Evolutionary conservation across 2,797 vertebrate genomes (phyloP).

Genomic region (Orientallactaga sibirica): DNA sequence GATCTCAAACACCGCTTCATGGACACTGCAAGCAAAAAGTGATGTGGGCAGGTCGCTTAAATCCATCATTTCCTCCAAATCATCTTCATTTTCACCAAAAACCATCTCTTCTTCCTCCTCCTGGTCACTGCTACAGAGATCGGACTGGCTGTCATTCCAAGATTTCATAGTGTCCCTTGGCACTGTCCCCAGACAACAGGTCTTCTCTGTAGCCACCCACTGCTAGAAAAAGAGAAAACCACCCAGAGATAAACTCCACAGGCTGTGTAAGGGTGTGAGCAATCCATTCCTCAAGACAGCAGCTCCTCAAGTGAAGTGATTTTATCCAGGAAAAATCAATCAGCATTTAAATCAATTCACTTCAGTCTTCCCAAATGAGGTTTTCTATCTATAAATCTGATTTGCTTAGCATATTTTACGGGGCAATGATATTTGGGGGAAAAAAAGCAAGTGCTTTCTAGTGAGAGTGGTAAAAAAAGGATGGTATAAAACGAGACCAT

Average conservation of each 20-base stretch:
- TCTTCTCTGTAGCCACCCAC: slow-evolving; percentile 57
- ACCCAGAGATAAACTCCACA: not conserved
- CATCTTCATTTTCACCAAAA: slow-evolving; percentile 93
- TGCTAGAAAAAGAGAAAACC: slow-evolving; percentile 22
- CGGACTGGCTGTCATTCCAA: slow-evolving; percentile 93
- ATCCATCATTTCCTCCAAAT: slow-evolving; percentile 96
- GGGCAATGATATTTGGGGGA: not conserved
- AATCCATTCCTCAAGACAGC: not conserved
- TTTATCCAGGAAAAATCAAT: slow-evolving; percentile 50
- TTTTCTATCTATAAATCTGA: slow-evolving; percentile 22
- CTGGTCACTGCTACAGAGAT: slow-evolving; percentile 95
- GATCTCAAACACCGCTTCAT: slow-evolving; percentile 93
- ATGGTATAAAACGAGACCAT: not conserved
- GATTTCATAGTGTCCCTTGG: slow-evolving; percentile 92
- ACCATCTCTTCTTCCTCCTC: slow-evolving; percentile 96
- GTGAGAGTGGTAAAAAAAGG: not conserved
- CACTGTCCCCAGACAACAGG: slow-evolving; percentile 84
- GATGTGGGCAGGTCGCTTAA: slow-evolving; percentile 95
- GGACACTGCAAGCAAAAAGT: slow-evolving; percentile 95
- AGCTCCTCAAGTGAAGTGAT: slow-evolving; percentile 9
- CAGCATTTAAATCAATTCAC: slow-evolving; percentile 47
- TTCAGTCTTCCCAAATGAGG: slow-evolving; percentile 15
- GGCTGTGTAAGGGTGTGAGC: not conserved
- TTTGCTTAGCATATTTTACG: slow-evolving; percentile 42
- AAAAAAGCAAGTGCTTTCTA: slow-evolving; percentile 46